Conservation (phyloP, 2,797 vertebrate genomes). For the Dallia pectoralis region DNA sequence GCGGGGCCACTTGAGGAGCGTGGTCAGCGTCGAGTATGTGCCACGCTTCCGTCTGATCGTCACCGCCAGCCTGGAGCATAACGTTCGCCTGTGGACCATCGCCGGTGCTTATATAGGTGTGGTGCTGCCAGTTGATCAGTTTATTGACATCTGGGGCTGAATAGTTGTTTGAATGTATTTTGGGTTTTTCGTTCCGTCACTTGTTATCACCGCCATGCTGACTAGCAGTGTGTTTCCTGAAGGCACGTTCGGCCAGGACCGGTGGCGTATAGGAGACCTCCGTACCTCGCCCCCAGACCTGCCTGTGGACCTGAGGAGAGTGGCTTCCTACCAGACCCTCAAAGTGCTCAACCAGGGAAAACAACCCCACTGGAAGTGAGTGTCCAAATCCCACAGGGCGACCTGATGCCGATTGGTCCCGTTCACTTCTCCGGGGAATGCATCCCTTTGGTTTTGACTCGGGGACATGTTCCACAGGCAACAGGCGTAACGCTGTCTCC, state of each 20-base stretch:
- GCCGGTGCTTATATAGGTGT: constrained; percentile 46
- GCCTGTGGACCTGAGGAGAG: constrained; percentile 25
- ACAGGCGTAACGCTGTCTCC: not conserved
- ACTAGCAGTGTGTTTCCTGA: not conserved
- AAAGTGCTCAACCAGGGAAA: constrained; percentile 39
- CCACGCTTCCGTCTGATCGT: constrained; percentile 52
- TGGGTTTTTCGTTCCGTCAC: not conserved
- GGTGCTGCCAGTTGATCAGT: too few relatives aligned
- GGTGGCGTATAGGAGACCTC: constrained; percentile 26
- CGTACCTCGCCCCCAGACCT: not conserved
- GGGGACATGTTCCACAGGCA: not conserved
- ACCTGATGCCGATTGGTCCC: not conserved
- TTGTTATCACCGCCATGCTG: not conserved
- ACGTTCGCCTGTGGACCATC: constrained; percentile 51
- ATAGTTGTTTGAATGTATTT: not conserved
- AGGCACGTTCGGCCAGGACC: constrained; percentile 37
- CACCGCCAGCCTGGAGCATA: constrained; percentile 49
- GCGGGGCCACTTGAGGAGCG: constrained; percentile 54
- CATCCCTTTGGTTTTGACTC: not conserved
- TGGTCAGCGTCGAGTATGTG: constrained; percentile 42
- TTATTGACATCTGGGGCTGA: not conserved
- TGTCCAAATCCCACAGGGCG: not conserved
- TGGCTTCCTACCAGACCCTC: constrained; percentile 9
- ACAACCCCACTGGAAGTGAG: constrained; percentile 45
- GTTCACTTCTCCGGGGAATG: not conserved